Conservation (phyloP, 2,888 invertebrate genomes). For the Drosophila paracracens region DNA sequence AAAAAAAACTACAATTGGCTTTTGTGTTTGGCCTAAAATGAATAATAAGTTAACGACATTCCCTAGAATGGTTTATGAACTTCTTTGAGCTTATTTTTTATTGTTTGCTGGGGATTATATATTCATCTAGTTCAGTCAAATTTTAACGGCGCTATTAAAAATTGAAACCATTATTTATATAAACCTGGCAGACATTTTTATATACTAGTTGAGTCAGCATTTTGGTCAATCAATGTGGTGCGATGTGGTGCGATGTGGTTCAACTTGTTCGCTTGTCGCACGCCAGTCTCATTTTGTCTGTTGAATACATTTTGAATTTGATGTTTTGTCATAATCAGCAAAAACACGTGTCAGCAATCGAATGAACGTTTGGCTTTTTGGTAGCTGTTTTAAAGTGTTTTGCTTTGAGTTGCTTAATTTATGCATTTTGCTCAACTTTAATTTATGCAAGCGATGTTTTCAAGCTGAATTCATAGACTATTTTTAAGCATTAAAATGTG, state of each 20-base stretch:
- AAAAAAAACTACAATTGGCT: conserved; percentile 3
- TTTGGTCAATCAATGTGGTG: conserved; percentile 18
- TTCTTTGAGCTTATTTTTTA: neutral
- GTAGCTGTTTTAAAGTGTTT: conserved; percentile 20
- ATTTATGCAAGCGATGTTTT: conserved; percentile 13
- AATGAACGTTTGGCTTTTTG: conserved; percentile 7
- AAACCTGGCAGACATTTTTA: conserved; percentile 4
- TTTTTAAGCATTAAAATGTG: neutral
- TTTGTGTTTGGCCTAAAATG: neutral
- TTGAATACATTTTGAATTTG: conserved; percentile 44
- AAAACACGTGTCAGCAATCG: conserved; percentile 59
- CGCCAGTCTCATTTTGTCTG: conserved; percentile 20
- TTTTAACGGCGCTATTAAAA: conserved; percentile 18
- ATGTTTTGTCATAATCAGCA: conserved; percentile 23
- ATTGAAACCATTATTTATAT: conserved; percentile 1
- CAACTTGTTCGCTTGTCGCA: conserved; percentile 32
- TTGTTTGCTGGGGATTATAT: neutral
- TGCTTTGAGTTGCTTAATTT: conserved; percentile 20
- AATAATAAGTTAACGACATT: conserved; percentile 4
- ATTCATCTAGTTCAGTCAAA: neutral
- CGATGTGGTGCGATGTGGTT: conserved; percentile 11
- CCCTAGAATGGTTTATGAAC: conserved; percentile 10
- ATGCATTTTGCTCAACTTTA: conserved; percentile 22
- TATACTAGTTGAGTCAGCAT: conserved; percentile 35
- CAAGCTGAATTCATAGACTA: neutral